Percentiles rank a stretch among this genome's conserved stretches.
These are phyloP conservation scores for Latrodectus geometricus DNA, from an alignment of 1,140 invertebrate genomes.

Conservation along the genomic window DNA sequence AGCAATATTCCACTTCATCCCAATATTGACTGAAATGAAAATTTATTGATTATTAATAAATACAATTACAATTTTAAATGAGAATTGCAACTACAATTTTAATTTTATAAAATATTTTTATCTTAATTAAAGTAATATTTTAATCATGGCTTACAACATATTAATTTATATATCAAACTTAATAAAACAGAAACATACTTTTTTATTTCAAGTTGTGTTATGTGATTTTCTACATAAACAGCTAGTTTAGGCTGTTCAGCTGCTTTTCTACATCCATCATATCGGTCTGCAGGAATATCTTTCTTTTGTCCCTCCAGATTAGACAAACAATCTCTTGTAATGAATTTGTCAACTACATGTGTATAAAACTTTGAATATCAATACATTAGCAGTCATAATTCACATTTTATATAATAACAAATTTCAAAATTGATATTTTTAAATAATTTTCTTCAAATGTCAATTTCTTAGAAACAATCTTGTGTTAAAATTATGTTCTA, in stretches of 20 bases:
- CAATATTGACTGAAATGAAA: constrained; percentile 80
- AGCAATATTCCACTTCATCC: constrained; percentile 87
- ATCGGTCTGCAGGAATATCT: constrained; percentile 91
- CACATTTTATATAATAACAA: too few species aligned
- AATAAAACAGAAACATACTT: constrained; percentile 70
- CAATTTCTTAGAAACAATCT: too few species aligned
- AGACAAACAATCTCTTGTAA: constrained; percentile 88
- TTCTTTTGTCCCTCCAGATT: constrained; percentile 80
- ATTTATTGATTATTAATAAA: constrained; percentile 3
- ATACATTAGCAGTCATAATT: too few species aligned
- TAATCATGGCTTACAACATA: neutral
- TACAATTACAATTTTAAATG: neutral
- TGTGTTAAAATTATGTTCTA: too few species aligned
- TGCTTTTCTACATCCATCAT: constrained; percentile 87
- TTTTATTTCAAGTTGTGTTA: constrained; percentile 86
- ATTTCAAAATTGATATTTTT: too few species aligned
- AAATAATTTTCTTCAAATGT: too few species aligned
- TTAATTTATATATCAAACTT: too few species aligned
- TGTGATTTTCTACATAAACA: constrained; percentile 88
- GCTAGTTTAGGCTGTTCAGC: constrained; percentile 82
- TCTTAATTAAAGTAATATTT: neutral
- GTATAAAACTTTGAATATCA: too few species aligned
- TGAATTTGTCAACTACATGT: constrained; percentile 81
- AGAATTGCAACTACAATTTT: neutral
- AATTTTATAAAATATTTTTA: constrained; percentile 59